These are phyloP conservation scores for Idaea straminata DNA, from an alignment of 2,888 invertebrate species.

Conservation along the genomic window DNA sequence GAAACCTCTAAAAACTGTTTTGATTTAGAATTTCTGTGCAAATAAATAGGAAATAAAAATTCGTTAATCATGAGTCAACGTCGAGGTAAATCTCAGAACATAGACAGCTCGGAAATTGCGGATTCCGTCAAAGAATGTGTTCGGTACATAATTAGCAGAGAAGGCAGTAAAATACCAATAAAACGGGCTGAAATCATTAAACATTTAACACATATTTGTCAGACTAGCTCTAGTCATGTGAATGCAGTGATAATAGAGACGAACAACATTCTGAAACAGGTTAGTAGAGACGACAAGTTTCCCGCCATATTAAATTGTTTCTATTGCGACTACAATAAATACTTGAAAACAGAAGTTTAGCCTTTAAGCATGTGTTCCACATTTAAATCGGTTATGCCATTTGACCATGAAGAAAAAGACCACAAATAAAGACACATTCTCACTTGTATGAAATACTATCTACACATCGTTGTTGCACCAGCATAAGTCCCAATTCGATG, in stretches of 20 bases:
- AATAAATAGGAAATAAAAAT: background rate
- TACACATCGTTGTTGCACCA: no score
- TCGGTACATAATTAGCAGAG: conserved; percentile 57
- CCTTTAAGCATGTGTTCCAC: no score
- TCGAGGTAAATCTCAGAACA: conserved; percentile 28
- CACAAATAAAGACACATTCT: no score
- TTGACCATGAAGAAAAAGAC: no score
- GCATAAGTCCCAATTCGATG: no score
- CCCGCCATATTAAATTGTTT: background rate
- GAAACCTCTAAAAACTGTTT: no score
- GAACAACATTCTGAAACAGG: conserved; percentile 53
- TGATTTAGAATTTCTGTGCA: background rate
- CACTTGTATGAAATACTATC: no score
- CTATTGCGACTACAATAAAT: no score
- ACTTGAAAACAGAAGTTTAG: background rate
- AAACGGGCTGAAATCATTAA: conserved; percentile 60
- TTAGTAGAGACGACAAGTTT: conserved; percentile 26
- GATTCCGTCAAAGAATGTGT: conserved; percentile 60
- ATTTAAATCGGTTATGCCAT: no score
- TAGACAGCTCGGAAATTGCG: conserved; percentile 30
- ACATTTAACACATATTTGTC: conserved; percentile 46
- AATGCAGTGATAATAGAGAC: conserved; percentile 50
- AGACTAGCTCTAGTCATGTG: conserved; percentile 43
- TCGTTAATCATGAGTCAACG: conserved; percentile 43
- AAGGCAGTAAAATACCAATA: conserved; percentile 67